phyloP scores from a whole-genome alignment of 2,113 vertebrate genomes.

The Amphiprion percula region DNA sequence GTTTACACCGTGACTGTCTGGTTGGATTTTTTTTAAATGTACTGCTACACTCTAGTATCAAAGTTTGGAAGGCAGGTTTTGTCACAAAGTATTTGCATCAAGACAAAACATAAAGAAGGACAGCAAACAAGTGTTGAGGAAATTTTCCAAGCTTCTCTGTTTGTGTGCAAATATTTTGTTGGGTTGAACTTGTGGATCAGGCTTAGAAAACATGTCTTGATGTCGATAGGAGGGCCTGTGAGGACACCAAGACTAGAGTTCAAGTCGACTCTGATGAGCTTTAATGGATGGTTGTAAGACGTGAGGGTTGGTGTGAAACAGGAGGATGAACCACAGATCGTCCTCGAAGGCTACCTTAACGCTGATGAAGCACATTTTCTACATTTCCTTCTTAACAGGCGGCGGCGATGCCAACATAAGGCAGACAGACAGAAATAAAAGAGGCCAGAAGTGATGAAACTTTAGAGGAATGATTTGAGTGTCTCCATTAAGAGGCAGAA shows the following conservation, averaged over 20 bases:
- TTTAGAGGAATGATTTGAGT: slow-evolving; percentile 49
- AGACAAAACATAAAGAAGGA: background rate
- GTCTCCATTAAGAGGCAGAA: slow-evolving; percentile 32
- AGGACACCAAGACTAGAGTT: background rate
- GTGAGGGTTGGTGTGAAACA: slow-evolving; percentile 22
- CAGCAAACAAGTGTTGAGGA: background rate
- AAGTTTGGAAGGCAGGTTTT: background rate
- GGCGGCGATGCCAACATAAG: slow-evolving; percentile 10
- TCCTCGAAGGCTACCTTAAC: slow-evolving; percentile 29
- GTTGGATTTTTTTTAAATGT: background rate
- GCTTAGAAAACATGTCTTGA: background rate
- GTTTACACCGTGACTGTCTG: slow-evolving; percentile 9
- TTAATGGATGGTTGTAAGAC: slow-evolving; percentile 26
- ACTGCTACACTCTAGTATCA: background rate
- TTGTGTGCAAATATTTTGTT: background rate
- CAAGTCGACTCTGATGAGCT: slow-evolving; percentile 3
- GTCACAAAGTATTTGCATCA: background rate
- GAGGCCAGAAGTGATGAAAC: slow-evolving; percentile 60
- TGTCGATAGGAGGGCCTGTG: background rate
- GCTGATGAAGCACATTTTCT: slow-evolving; percentile 59
- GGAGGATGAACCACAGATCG: slow-evolving; percentile 28
- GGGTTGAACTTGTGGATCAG: background rate
- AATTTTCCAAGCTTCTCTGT: background rate
- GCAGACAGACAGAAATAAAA: slow-evolving; percentile 43
- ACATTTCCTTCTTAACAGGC: slow-evolving; percentile 41